phyloP scores from a whole-genome alignment of 1,140 invertebrate species.

The Plodia interpunctella region DNA sequence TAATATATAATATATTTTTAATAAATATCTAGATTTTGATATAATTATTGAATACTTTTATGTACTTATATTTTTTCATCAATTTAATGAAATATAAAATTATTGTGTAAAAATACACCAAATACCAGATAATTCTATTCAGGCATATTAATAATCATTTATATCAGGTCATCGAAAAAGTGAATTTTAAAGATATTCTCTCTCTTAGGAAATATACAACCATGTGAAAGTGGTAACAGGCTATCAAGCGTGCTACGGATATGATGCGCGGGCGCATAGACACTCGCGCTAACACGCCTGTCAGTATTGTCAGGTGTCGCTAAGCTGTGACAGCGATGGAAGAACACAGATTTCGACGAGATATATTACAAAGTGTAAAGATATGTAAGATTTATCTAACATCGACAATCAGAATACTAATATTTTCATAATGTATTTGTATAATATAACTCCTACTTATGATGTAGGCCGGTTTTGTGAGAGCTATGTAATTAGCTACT shows the following conservation, averaged over 20 bases:
- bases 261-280: not conserved
- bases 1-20: conserved; percentile 30
- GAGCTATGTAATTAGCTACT: not conserved
- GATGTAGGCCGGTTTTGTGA: conserved; percentile 1
- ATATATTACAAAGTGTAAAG: conserved; percentile 31
- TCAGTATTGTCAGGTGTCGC: conserved; percentile 61
- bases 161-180: conserved; percentile 35
- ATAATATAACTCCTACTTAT: too few relatives aligned
- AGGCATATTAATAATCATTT: conserved; percentile 24
- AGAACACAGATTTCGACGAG: conserved; percentile 62
- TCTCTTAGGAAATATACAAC: conserved; percentile 62
- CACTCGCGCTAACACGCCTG: not conserved
- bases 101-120: conserved; percentile 59
- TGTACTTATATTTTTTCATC: conserved; percentile 23
- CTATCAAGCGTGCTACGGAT: conserved; percentile 9
- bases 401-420: conserved; percentile 41
- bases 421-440: not conserved
- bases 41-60: conserved; percentile 31
- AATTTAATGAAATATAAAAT: conserved; percentile 40
- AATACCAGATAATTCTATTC: conserved; percentile 35
- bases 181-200: conserved; percentile 38
- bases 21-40: conserved; percentile 45
- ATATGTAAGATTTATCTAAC: conserved; percentile 66
- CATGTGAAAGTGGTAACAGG: conserved; percentile 24
- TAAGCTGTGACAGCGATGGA: conserved; percentile 60